Evolutionary conservation across 2,797 vertebrate species (phyloP).

Genomic region (Helostoma temminkii): DNA sequence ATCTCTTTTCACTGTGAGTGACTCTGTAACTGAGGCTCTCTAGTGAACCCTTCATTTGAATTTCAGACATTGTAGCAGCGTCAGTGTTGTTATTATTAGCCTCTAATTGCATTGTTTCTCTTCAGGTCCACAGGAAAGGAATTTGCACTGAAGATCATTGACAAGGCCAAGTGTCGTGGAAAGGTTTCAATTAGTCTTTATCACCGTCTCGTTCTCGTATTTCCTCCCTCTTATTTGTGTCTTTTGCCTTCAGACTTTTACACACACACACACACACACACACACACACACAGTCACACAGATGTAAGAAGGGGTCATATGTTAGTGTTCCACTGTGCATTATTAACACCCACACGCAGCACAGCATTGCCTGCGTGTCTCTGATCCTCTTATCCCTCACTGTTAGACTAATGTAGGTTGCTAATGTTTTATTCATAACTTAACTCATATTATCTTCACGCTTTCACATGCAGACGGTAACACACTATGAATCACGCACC

Average conservation of each 20-base stretch:
- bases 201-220: not conserved
- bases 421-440: constrained; percentile 49
- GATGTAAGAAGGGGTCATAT: constrained; percentile 3
- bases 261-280: constrained; percentile 1
- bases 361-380: constrained; percentile 13
- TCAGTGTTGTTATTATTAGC: constrained; percentile 20
- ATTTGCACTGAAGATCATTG: constrained; percentile 98
- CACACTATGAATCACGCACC: constrained; percentile 7
- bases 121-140: constrained; percentile 94
- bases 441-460: constrained; percentile 35
- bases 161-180: constrained; percentile 97
- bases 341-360: constrained; percentile 43
- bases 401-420: constrained; percentile 24
- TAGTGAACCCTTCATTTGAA: constrained; percentile 37
- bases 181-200: constrained; percentile 86
- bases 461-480: constrained; percentile 12
- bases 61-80: constrained; percentile 31
- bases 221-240: not conserved
- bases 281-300: not conserved
- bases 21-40: too few species aligned
- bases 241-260: not conserved
- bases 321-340: constrained; percentile 37
- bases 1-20: not conserved
- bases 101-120: constrained; percentile 62
- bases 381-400: constrained; percentile 42